A percentile compares a stretch with the other conserved stretches of the same genome.
Conservation (phyloP, 2,888 invertebrate genomes). For the Lochmaea crataegi region DNA sequence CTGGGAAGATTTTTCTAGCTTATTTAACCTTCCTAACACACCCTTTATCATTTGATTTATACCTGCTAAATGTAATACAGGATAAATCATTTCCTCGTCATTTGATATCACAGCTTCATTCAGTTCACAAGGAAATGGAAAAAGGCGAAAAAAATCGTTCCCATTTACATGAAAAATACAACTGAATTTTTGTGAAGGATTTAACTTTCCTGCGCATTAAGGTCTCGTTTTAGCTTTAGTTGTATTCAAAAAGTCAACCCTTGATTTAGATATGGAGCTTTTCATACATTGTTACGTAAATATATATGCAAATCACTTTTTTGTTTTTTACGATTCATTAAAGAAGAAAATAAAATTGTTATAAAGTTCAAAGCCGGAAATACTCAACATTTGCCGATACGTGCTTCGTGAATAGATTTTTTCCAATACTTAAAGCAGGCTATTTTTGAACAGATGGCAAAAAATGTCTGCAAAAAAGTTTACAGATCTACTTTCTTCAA, state of each 20-base stretch:
- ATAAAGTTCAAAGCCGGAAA: not conserved
- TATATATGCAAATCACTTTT: not conserved
- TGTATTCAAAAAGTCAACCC: slow-evolving; percentile 10
- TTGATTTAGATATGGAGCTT: not conserved
- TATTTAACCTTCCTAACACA: slow-evolving; percentile 16
- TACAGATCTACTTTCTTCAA: too few relatives aligned
- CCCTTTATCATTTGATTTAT: slow-evolving; percentile 30
- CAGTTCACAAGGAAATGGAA: slow-evolving; percentile 36
- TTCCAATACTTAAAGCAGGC: too few relatives aligned
- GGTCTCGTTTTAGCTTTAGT: slow-evolving; percentile 13
- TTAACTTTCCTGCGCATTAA: slow-evolving; percentile 24
- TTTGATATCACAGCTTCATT: slow-evolving; percentile 35
- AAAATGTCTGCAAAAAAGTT: too few relatives aligned
- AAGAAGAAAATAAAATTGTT: not conserved
- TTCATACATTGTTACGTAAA: slow-evolving; percentile 6
- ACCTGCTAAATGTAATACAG: slow-evolving; percentile 33
- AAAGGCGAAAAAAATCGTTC: slow-evolving; percentile 26
- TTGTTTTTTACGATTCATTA: not conserved
- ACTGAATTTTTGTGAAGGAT: slow-evolving; percentile 30
- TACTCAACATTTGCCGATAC: too few relatives aligned
- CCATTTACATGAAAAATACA: slow-evolving; percentile 35
- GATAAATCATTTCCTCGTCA: slow-evolving; percentile 37
- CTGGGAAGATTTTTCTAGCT: slow-evolving; percentile 13
- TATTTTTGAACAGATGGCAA: too few relatives aligned
- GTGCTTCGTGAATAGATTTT: too few relatives aligned